Base-by-base conservation (phyloP, 2,797 vertebrate species). In the Sebastes steindachneri region DNA sequence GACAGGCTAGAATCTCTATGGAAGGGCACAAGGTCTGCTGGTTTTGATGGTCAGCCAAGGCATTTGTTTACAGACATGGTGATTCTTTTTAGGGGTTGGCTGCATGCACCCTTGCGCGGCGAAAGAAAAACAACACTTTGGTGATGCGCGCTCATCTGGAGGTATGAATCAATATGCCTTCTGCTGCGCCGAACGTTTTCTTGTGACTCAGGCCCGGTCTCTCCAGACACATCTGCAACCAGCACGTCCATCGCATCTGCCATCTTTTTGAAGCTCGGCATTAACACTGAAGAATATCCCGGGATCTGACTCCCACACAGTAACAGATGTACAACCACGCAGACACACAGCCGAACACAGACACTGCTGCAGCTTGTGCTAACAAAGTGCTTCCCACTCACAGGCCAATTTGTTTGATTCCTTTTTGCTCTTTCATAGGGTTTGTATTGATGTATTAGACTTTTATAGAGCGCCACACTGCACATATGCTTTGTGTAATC, bases 41-140 rank as follows among this genome's bases (percentile, higher is more conserved):
- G 81, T 94, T 96, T 95, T 96, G 94, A 95, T 95, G 91, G 93
- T 90, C 92, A 94, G 94, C 95, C 95, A 95, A 94, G 83, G 83
- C 89, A 85, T 93, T 92, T 91, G 91, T 94, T 91, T 93, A 90
- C 90, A 92, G 89, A 92, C 91, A 82, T 86, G 78, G 71, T 88
- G 88, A 87, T 88, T 93, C 67, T 91, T 90, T 94, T 91, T 88
- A 76, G 86, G 81, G 87, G 79, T 88, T 89, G 90, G 88, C 89
- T 91, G 85, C 84, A 35, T 88, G 87, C 90, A 89, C 80, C 77
- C 80, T 79, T 91, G 79, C 86, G 88, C 83, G 84, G 90, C 80
- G 79, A 86, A 92, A 54, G 71, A 88, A 91, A 92, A 91, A 88
- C 23, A 93, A 80, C 73, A 84, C 88, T 90, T 90, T 92, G 87